Percentiles rank a stretch among this genome's conserved stretches.
Conservation (phyloP, 2,888 invertebrate genomes). For the Oxyteleia sp. region DNA sequence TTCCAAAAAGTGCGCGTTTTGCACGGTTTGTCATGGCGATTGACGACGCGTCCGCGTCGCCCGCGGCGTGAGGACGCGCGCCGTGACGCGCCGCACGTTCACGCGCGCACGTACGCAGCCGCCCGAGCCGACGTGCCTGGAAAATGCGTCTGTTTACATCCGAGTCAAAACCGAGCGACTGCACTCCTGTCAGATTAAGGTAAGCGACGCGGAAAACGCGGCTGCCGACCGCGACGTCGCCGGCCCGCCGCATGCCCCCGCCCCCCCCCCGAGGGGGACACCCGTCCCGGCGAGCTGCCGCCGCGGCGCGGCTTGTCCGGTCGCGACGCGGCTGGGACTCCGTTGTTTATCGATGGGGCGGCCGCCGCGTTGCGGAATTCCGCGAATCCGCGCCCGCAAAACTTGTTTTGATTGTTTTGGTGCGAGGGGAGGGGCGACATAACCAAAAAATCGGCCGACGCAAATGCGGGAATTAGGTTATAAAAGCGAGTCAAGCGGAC, state of each 20-base stretch:
- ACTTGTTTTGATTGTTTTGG: no score
- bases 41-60: slow-evolving; percentile 78
- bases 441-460: slow-evolving; percentile 11
- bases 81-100: slow-evolving; percentile 33
- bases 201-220: slow-evolving; percentile 82
- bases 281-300: no score
- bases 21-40: slow-evolving; percentile 83
- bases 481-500: no score
- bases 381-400: no score
- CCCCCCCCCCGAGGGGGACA: no score
- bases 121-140: slow-evolving; percentile 66
- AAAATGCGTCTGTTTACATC: slow-evolving; percentile 93
- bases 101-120: slow-evolving; percentile 29
- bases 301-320: no score
- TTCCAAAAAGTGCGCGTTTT: slow-evolving; percentile 88
- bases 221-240: no score
- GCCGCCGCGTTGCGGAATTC: no score
- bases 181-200: slow-evolving; percentile 90
- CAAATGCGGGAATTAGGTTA: no score
- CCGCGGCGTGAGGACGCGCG: slow-evolving; percentile 40
- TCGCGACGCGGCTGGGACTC: no score
- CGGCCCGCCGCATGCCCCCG: no score
- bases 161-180: slow-evolving; percentile 90
- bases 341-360: no score
- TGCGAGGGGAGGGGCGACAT: background rate